phyloP scores from a whole-genome alignment of 2,888 invertebrate genomes.

The Eudasyphora cyanicolor region DNA sequence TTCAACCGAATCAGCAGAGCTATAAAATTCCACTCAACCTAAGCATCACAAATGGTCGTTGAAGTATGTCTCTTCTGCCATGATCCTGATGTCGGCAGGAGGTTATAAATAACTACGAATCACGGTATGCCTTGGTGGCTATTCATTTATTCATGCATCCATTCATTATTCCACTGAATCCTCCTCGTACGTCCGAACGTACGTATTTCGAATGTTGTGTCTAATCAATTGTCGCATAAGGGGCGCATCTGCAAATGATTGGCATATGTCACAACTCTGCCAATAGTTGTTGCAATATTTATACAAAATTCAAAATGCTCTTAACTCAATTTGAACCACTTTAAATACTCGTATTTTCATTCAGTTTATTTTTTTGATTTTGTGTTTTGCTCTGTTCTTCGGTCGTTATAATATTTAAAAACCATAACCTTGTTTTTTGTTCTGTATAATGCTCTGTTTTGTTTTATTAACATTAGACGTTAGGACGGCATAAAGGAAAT shows the following conservation, averaged over 20 bases:
- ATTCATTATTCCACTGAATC: no score
- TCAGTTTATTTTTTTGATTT: neutral
- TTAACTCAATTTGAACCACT: slow-evolving; percentile 36
- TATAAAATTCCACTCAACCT: slow-evolving; percentile 3
- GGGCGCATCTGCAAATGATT: slow-evolving; percentile 39
- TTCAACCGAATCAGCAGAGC: no score
- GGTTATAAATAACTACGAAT: no score
- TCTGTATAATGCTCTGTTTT: neutral
- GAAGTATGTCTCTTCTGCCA: neutral
- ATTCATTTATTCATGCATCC: no score
- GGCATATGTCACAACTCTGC: slow-evolving; percentile 36
- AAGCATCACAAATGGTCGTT: neutral
- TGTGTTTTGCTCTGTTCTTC: neutral
- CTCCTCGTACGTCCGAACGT: neutral
- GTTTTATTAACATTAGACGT: no score
- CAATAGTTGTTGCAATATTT: slow-evolving; percentile 18
- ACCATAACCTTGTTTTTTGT: neutral
- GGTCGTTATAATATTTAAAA: neutral
- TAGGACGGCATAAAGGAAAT: no score
- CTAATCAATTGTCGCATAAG: slow-evolving; percentile 29
- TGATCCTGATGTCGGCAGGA: no score
- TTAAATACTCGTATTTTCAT: slow-evolving; percentile 8
- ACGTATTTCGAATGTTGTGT: neutral
- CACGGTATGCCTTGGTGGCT: no score
- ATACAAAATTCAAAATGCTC: slow-evolving; percentile 13